A percentile compares a stretch with the other conserved stretches of the same genome.
phyloP scores from a whole-genome alignment of 2,113 vertebrate species.

The Cynocephalus volans region DNA sequence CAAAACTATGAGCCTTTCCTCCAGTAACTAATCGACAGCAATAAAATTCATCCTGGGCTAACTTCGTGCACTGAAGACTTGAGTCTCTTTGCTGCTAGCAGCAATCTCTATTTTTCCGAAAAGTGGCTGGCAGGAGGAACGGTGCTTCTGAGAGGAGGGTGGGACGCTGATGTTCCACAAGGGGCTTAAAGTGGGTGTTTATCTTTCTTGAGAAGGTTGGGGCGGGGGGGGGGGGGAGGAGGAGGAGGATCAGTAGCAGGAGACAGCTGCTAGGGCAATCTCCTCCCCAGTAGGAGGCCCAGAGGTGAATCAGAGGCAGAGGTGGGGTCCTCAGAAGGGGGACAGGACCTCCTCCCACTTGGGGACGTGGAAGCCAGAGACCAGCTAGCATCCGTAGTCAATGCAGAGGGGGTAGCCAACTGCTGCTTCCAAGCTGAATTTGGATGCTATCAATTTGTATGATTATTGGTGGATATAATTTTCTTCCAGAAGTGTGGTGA shows the following conservation, averaged over 20 bases:
- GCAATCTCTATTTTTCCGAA: not conserved
- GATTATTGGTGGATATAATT: not conserved
- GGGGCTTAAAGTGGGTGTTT: not conserved
- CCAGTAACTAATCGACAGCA: not conserved
- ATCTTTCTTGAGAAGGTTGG: not conserved
- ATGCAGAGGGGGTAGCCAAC: not conserved
- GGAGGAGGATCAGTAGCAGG: not conserved
- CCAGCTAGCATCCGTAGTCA: not conserved
- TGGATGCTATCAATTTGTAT: not conserved
- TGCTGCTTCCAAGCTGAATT: not conserved
- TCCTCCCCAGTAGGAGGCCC: not conserved
- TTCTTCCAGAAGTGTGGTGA: not conserved
- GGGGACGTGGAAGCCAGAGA: not conserved
- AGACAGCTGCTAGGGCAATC: not conserved
- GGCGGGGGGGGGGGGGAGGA: not conserved
- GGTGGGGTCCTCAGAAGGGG: not conserved
- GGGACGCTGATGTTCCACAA: not conserved
- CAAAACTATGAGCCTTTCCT: too few relatives aligned
- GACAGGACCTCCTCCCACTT: not conserved
- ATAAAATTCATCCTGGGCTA: not conserved
- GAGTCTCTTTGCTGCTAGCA: not conserved
- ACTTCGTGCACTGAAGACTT: not conserved
- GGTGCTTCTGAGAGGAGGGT: not conserved
- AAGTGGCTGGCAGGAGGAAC: not conserved
- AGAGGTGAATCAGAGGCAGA: not conserved